Conservation (phyloP, 1,140 invertebrate genomes). For the Pantala flavescens region DNA sequence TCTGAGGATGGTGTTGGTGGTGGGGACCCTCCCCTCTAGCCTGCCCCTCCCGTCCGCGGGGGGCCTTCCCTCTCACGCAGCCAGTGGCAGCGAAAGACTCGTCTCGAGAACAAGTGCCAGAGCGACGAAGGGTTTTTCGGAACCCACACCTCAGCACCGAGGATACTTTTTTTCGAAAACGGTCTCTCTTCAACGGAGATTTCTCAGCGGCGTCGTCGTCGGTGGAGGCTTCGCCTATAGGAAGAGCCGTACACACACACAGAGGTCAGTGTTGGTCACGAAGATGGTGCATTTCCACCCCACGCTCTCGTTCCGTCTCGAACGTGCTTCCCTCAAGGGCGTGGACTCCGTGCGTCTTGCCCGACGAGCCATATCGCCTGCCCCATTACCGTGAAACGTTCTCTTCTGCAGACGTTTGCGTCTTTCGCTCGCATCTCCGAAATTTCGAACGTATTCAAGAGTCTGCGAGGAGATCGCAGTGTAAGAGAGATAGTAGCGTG, state of each 20-base stretch:
- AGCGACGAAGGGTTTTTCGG: no score
- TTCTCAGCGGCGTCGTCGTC: background rate
- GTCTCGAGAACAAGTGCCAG: background rate
- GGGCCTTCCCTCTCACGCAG: background rate
- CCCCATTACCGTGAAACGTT: background rate
- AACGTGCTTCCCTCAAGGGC: background rate
- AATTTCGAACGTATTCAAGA: no score
- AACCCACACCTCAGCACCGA: background rate
- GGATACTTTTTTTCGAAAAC: background rate
- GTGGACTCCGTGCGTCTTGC: background rate
- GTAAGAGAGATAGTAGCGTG: no score
- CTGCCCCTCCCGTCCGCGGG: conserved; percentile 2
- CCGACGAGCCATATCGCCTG: background rate
- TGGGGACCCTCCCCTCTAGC: background rate
- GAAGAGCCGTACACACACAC: no score
- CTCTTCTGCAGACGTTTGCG: no score
- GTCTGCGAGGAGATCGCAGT: no score
- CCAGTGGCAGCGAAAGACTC: background rate
- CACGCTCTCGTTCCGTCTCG: no score
- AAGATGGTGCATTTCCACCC: no score
- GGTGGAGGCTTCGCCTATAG: background rate
- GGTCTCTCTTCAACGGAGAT: background rate
- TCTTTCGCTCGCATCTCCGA: no score
- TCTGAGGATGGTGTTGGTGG: background rate
- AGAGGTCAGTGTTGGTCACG: no score